Evolutionary conservation across 2,888 invertebrate species (phyloP), one percentile per base, ranked within the genome.

Genomic region (Pollenia angustigena): DNA sequence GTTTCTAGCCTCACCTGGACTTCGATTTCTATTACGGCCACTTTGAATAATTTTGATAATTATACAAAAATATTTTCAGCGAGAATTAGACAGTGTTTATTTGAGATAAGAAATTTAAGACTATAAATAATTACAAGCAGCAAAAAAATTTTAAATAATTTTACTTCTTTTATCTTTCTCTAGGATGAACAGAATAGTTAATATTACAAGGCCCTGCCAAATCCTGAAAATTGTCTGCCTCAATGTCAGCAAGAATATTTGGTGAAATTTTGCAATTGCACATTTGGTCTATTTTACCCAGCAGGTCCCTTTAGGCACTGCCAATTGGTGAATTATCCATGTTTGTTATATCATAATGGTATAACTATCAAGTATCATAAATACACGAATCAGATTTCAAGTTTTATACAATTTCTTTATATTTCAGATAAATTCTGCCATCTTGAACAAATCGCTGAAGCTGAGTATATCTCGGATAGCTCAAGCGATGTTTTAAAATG

Each of bases 161-260:
- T 50, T 8, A 7, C 7, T 52, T 64, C 0, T 32, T 23, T 78
- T 14, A 14, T 40, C 2, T 44, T 10, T 48, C 60, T 81, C 3
- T 14, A 89, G 89, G 69, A 87, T 14, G 89, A 88, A 66, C 88
- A 85, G 4, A 88, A 89, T 10, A 91, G 90, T 56, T 78, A 87
- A 0, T 89, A 91, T 72, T 92, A 90, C 85, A 92, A 90, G 74
- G 91, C 92, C 9, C 81, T 93, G 18, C 86, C 89, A 4, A 91
- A 91, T 56, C 90, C 91, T 75, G 90, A 92, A 85, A 93, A 93
- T 90, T 93, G 93, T 84, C 88, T 89, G 71, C 90, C 93, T 18
- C 90, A 93, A 88, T 93, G 93, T 85, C 92, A 92, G 80, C 93
- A 92, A 87, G 90, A 91, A 88, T 90, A 92, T 89, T 87, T 92